Conservation (phyloP, 2,888 invertebrate genomes). For the Amorpha juglandis region DNA sequence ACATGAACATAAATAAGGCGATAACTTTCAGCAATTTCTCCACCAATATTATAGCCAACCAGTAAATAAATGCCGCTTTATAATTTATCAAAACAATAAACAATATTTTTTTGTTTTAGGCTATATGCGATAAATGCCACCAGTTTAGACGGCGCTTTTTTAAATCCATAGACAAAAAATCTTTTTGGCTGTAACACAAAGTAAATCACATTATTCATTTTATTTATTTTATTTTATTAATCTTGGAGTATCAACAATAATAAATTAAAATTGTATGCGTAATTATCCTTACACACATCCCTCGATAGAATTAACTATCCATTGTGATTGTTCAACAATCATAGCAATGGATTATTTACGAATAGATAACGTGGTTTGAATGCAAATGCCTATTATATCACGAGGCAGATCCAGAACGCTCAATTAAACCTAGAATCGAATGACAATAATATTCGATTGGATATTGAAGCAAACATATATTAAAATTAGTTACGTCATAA, state of each 20-base stretch:
- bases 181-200: no score
- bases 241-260: no score
- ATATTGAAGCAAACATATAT: no score
- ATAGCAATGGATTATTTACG: conserved; percentile 22
- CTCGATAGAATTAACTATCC: conserved; percentile 2
- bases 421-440: not conserved
- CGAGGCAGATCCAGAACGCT: not conserved
- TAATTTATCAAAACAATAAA: no score
- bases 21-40: conserved; percentile 2
- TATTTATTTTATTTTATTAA: no score
- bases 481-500: no score
- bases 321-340: conserved; percentile 28
- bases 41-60: not conserved
- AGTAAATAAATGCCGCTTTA: not conserved
- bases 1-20: not conserved
- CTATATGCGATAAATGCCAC: no score
- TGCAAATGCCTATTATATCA: not conserved
- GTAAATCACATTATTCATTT: no score
- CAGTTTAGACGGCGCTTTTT: no score
- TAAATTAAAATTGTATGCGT: not conserved
- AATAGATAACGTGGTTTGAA: conserved; percentile 35
- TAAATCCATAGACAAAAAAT: no score
- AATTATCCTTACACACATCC: not conserved
- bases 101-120: no score
- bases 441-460: not conserved